Evolutionary conservation across 2,888 invertebrate genomes (phyloP).

Genomic region (Monoplex corrugatus): DNA sequence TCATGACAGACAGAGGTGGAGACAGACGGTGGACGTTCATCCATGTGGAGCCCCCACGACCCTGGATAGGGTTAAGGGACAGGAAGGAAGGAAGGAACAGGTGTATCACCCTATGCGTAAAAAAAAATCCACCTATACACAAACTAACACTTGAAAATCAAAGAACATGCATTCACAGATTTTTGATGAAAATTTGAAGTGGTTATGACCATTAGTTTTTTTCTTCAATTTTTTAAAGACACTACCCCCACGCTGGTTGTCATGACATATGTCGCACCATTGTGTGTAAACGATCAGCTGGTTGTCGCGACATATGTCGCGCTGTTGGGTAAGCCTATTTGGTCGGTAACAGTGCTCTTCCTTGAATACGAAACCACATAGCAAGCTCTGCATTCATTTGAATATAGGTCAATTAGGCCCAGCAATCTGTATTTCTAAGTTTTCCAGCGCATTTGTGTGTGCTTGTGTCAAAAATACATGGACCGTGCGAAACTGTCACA

Average conservation of each 20-base stretch:
- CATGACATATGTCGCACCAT: background rate
- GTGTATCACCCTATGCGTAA: too few species aligned
- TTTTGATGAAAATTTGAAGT: too few species aligned
- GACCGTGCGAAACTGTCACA: background rate
- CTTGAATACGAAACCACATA: background rate
- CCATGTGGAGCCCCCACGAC: too few species aligned
- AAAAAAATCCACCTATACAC: too few species aligned
- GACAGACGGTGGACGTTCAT: too few species aligned
- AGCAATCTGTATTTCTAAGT: background rate
- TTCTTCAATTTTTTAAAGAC: too few species aligned
- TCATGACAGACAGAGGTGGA: too few species aligned
- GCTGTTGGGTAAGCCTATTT: background rate
- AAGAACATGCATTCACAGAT: too few species aligned
- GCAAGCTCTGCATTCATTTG: background rate
- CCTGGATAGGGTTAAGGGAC: too few species aligned
- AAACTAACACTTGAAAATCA: too few species aligned
- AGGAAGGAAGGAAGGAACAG: too few species aligned
- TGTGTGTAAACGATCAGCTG: background rate
- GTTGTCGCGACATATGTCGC: background rate
- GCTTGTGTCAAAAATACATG: background rate
- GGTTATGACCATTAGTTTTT: too few species aligned
- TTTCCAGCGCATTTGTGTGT: background rate
- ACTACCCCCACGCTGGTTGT: constrained; percentile 15
- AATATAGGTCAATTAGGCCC: background rate
- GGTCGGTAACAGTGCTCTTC: background rate